Evolutionary conservation across 2,888 invertebrate genomes (phyloP).

Genomic region (Sceliomorpha sp.): DNA sequence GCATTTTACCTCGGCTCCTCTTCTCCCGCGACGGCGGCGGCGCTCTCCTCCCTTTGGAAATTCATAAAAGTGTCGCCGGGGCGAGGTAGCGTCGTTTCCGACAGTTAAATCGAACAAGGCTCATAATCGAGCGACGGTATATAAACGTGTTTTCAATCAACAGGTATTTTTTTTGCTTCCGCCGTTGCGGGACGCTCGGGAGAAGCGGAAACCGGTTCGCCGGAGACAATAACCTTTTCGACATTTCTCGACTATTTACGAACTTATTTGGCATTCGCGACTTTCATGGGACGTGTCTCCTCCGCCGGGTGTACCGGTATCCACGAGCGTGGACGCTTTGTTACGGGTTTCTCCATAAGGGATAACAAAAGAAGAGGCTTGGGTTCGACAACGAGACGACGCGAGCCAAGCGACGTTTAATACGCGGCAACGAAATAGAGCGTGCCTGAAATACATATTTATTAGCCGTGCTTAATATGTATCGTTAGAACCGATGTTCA

Average conservation of each 20-base stretch:
- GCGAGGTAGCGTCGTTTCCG: conserved; percentile 4
- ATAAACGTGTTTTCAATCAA: conserved; percentile 42
- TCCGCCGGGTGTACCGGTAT: conserved; percentile 16
- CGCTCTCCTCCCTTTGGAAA: conserved; percentile 12
- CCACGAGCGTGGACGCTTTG: conserved; percentile 20
- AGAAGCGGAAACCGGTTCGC: conserved; percentile 34
- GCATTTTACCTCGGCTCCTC: conserved; percentile 10
- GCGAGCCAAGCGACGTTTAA: conserved; percentile 17
- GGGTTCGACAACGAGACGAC: conserved; percentile 38
- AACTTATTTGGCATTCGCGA: conserved; percentile 45
- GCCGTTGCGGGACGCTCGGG: too few relatives aligned
- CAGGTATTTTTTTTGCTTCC: conserved; percentile 44
- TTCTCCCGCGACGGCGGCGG: not conserved
- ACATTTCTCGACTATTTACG: conserved; percentile 44
- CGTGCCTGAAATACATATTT: conserved; percentile 29
- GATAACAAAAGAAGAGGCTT: conserved; percentile 31
- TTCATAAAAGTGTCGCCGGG: conserved; percentile 16
- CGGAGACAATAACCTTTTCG: conserved; percentile 51
- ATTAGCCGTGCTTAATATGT: conserved; percentile 23
- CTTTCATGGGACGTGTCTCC: conserved; percentile 22
- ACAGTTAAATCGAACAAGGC: conserved; percentile 27
- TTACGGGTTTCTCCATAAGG: conserved; percentile 37
- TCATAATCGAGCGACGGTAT: conserved; percentile 27
- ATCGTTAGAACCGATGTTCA: conserved; percentile 8
- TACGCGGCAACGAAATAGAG: conserved; percentile 9